Evolutionary conservation across 2,113 vertebrate genomes (phyloP).

Genomic region (Pipa parva): DNA sequence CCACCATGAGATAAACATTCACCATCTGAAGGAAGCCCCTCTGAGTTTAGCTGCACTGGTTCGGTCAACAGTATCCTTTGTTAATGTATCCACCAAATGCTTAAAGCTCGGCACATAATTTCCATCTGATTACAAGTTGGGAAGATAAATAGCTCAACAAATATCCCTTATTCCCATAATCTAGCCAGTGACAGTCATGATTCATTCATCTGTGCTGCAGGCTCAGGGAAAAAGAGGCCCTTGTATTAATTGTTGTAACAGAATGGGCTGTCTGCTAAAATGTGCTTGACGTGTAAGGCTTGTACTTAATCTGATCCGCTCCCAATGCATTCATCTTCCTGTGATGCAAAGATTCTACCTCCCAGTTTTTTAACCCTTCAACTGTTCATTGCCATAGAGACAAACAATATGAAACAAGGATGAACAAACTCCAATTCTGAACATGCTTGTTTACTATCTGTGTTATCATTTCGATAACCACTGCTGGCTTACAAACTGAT

Average conservation of each 20-base stretch:
- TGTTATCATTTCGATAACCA: too few species aligned
- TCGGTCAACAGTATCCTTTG: too few species aligned
- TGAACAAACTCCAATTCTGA: too few species aligned
- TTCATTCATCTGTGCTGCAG: neutral
- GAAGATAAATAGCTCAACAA: conserved; percentile 18
- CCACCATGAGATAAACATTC: too few species aligned
- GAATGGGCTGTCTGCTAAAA: conserved; percentile 1
- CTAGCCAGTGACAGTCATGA: neutral
- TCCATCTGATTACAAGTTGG: neutral
- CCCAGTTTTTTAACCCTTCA: too few species aligned
- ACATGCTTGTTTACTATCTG: too few species aligned
- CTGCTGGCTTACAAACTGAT: too few species aligned
- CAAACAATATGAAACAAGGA: too few species aligned
- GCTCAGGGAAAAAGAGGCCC: neutral
- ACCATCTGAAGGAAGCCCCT: too few species aligned
- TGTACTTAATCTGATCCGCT: neutral
- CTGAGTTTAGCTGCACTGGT: too few species aligned
- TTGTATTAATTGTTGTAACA: conserved; percentile 9
- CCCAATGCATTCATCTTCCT: neutral
- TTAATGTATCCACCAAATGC: conserved; percentile 4
- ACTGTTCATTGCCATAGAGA: too few species aligned
- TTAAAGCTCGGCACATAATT: conserved; percentile 15
- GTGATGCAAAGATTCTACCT: neutral
- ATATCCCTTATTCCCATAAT: neutral
- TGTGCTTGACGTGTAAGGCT: neutral